phyloP scores from a whole-genome alignment of 2,113 vertebrate genomes.

The Chelonoidis abingdonii region DNA sequence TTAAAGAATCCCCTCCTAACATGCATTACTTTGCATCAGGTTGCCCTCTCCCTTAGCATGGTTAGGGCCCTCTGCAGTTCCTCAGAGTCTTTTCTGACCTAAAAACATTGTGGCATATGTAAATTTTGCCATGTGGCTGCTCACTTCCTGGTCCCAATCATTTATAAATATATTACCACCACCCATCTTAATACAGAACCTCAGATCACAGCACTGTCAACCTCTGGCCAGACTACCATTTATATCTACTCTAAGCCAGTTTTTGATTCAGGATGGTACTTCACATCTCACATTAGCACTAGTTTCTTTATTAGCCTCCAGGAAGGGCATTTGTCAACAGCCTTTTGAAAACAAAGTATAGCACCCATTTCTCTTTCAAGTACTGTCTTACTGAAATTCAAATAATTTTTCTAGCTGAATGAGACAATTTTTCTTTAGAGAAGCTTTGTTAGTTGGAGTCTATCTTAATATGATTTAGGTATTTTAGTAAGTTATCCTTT shows the following conservation, averaged over 20 bases:
- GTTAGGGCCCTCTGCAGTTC: too few species aligned
- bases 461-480: background rate
- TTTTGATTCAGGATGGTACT: background rate
- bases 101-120: background rate
- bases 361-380: background rate
- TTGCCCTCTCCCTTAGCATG: too few species aligned
- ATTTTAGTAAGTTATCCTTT: background rate
- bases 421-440: background rate
- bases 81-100: background rate
- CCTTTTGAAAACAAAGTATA: background rate
- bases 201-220: background rate
- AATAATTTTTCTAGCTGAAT: background rate
- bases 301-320: background rate
- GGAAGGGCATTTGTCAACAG: background rate
- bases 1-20: too few species aligned
- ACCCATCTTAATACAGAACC: background rate
- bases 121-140: background rate
- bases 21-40: too few species aligned
- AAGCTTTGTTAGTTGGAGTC: background rate
- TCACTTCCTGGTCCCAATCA: background rate
- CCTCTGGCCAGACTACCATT: background rate
- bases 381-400: background rate
- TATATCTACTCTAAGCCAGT: background rate
- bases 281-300: background rate
- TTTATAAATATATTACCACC: background rate